Base-by-base conservation (phyloP, 2,888 invertebrate species). In the Parelbella ahira region DNA sequence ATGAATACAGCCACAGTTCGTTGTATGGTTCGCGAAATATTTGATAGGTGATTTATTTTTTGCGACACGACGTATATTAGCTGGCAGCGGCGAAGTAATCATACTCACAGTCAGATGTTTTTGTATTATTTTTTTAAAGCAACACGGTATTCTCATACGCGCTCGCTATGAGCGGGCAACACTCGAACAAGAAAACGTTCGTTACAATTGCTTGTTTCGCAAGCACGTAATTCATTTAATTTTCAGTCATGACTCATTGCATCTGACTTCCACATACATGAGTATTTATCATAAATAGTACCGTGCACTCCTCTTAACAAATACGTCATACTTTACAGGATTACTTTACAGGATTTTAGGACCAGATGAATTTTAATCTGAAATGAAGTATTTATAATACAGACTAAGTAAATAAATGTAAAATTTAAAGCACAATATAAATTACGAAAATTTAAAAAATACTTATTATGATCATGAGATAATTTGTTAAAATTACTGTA, bases 11-110 rank as follows among this genome's bases (percentile, higher is more conserved):
- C 12, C 28, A 29, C 6, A 8, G 8, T 38, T 8, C 11, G 23
- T 23, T 38, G 21, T 38, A 13, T 29, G 24, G 18, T 1, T 9
- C 37, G 21, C 15, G 19, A 39, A 39, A 30, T 28, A 20, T 39
- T 39, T 32, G 19, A 30, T 25, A 47, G 37, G 45, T 45, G 46
- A 50, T 50, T 53, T 49, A 48, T 46, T 51, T 53, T 50, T 50
- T 50, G 43, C 32, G 20, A 28, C n/a, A 20, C 9, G 10, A 18
- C n/a, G 18, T 47, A 44, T 45, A 39, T 42, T 47, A 9, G 39
- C n/a, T n/a, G n/a, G n/a, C n/a, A n/a, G n/a, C n/a, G n/a, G 36
- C 33, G 19, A 47, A 24, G 42, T 44, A 53, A 49, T 53, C 44
- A 48, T 32, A 38, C 28, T 34, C 32, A 24, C 27, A 36, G 32